Conservation (phyloP, 2,888 invertebrate genomes). For the Acheta domesticus region DNA sequence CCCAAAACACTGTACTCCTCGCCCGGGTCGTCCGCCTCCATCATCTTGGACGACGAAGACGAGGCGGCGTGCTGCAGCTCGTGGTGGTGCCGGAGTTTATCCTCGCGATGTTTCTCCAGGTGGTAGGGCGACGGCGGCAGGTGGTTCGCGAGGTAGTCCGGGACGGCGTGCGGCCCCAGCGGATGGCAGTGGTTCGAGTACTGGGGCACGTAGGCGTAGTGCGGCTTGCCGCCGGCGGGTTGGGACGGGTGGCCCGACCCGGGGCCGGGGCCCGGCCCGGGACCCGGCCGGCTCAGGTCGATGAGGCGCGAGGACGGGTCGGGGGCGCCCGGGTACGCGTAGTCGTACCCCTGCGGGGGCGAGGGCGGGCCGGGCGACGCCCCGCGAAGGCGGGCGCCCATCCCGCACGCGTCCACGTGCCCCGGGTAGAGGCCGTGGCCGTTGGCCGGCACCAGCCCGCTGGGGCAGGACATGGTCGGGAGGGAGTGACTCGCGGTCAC, state of each 20-base stretch:
- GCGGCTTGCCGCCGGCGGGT: slow-evolving; percentile 27
- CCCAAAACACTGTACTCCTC: background rate
- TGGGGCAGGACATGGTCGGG: background rate
- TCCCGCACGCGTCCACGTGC: background rate
- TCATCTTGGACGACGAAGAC: background rate
- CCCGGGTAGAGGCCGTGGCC: no score
- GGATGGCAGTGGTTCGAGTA: slow-evolving; percentile 21
- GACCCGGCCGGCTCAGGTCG: slow-evolving; percentile 27
- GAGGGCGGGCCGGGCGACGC: background rate
- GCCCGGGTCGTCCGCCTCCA: background rate
- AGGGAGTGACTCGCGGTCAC: background rate
- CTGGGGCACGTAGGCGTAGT: background rate
- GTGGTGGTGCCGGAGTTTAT: background rate
- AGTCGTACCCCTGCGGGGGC: background rate
- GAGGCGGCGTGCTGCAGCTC: background rate
- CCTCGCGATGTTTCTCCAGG: slow-evolving; percentile 18
- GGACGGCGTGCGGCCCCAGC: slow-evolving; percentile 18
- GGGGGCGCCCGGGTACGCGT: background rate
- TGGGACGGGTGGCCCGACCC: background rate
- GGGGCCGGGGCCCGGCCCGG: background rate
- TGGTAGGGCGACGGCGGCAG: slow-evolving; percentile 18
- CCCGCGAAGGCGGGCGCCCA: background rate
- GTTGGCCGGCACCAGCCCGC: no score
- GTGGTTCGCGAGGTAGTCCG: background rate
- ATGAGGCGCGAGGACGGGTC: slow-evolving; percentile 26